Base-by-base conservation (phyloP, 1,140 invertebrate genomes). In the Lepeophtheirus salmonis region DNA sequence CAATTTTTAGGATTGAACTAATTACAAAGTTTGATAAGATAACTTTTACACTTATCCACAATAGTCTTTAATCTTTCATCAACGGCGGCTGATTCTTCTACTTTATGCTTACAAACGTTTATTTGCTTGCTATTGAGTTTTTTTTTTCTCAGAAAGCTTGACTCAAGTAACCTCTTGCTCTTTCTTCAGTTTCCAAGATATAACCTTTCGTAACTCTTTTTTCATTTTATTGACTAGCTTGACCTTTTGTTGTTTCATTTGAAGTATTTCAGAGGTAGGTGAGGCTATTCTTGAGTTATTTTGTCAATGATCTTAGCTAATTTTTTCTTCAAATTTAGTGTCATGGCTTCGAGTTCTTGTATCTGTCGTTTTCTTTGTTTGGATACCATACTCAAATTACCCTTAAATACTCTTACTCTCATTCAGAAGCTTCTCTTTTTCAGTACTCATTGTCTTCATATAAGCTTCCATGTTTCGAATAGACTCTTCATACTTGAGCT, bases 171-270 rank as follows among this genome's bases (percentile, higher is more conserved):
- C 68, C 66, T 91, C 84, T 56, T 81, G 80, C 63, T 92, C 85
- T 63, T 84, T 82, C 64, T 80, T 73, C 50, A 77, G 68, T 68
- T 85, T 86, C 80, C 82, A 90, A 53, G 80, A 78, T 16, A 80
- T 61, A 23, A 66, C 61, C 26, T 70, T 79, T 51, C 89, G 85
- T 16, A 79, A 78, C 66, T 92, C 89, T 59, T 78, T 77, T 13
- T 83, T 80, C 83, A 92, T 90, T 67, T 84, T 80, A 26, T 80
- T 79, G 62, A 92, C 81, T 51, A 92, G 73, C 68, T 82, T 83
- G 0, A 92, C 84, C 30, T 60, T 60, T 14, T 17, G n/a, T 65
- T 66, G 64, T 22, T 61, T 61, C 59, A 61, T 61, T 12, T 14
- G 6, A n/a, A 23, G 12, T 16, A 91, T 83, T 68, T 91, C 87